phyloP scores from a whole-genome alignment of 2,888 invertebrate genomes.

The Metacarcinus magister region DNA sequence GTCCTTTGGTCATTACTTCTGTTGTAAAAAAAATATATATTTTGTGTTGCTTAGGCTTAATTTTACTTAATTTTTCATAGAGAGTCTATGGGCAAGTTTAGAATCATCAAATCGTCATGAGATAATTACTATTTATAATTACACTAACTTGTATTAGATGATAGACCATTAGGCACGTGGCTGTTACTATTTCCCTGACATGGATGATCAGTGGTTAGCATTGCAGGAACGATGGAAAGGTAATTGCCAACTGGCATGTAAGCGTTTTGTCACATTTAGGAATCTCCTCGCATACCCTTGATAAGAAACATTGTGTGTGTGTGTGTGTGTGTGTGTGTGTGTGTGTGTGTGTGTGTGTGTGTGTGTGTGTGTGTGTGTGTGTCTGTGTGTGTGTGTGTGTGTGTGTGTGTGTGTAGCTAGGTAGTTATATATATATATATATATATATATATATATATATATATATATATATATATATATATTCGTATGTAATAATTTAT shows the following conservation, averaged over 20 bases:
- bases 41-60: not conserved
- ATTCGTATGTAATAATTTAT: not conserved
- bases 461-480: not conserved
- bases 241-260: no score
- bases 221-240: no score
- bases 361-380: slow-evolving; percentile 47
- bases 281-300: not conserved
- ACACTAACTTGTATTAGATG: not conserved
- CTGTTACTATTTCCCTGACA: no score
- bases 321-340: not conserved
- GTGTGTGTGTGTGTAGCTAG: not conserved
- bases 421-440: no score
- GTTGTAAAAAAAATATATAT: not conserved
- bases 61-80: not conserved
- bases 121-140: not conserved
- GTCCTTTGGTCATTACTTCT: not conserved
- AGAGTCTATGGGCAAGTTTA: no score
- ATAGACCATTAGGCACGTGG: no score
- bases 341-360: slow-evolving; percentile 38
- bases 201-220: no score
- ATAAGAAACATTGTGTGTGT: not conserved
- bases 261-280: no score
- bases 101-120: no score
- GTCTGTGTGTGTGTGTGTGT: slow-evolving; percentile 32
- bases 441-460: no score